Evolutionary conservation across 2,888 invertebrate genomes (phyloP).

Genomic region (Noctua pronuba): DNA sequence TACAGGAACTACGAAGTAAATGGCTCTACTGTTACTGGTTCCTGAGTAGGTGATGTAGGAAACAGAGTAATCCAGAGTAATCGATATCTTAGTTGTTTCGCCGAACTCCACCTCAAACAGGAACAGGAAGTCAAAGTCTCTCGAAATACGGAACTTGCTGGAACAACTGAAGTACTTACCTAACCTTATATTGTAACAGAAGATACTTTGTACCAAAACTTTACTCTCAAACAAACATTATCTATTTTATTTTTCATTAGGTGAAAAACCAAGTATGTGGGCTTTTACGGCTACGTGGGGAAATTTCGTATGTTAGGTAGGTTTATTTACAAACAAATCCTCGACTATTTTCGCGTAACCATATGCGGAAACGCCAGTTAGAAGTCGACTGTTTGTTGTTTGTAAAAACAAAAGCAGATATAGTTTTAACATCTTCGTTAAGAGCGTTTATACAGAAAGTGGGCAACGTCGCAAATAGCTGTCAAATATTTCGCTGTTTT

Average conservation of each 20-base stretch:
- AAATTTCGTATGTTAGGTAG: not conserved
- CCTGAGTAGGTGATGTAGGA: not conserved
- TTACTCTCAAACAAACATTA: not conserved
- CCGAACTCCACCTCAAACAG: not conserved
- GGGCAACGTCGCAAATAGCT: too few relatives aligned
- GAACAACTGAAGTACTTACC: not conserved
- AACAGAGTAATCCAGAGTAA: not conserved
- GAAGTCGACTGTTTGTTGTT: not conserved
- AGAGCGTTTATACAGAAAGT: not conserved
- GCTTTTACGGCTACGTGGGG: not conserved
- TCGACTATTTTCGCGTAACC: not conserved
- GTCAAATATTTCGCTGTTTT: too few relatives aligned
- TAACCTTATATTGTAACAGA: not conserved
- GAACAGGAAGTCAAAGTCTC: conserved; percentile 10
- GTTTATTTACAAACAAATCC: not conserved
- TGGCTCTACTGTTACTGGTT: not conserved
- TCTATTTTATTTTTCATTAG: not conserved
- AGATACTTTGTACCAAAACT: not conserved
- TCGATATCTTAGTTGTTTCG: conserved; percentile 4
- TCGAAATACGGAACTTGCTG: conserved; percentile 18
- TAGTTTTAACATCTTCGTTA: not conserved
- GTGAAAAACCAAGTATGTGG: not conserved
- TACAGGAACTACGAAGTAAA: not conserved
- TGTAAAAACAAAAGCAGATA: not conserved
- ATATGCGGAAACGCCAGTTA: not conserved